Conservation (phyloP, 2,888 invertebrate species). For the Chymomyza amoena region DNA sequence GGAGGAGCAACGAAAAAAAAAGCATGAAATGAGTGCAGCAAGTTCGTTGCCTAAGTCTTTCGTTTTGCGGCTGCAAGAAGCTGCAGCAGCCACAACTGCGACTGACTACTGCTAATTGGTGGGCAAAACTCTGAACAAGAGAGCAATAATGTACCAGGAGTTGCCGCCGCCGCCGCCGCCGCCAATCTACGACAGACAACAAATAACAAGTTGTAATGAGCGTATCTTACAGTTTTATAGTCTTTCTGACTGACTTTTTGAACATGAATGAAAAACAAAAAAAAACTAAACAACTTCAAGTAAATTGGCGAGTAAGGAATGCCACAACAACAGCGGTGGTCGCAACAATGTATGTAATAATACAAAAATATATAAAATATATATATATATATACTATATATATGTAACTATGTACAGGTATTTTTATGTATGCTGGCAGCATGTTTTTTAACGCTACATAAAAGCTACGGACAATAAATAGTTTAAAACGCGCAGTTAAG, state of each 20-base stretch:
- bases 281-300: slow-evolving; percentile 19
- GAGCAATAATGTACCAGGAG: slow-evolving; percentile 68
- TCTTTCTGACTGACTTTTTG: slow-evolving; percentile 11
- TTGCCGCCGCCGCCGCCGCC: neutral
- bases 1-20: neutral
- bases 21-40: neutral
- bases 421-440: neutral
- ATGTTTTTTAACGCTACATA: neutral
- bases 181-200: slow-evolving; percentile 42
- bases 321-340: slow-evolving; percentile 18
- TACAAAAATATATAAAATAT: slow-evolving; percentile 17
- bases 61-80: slow-evolving; percentile 23
- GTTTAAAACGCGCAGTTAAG: slow-evolving; percentile 12
- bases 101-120: slow-evolving; percentile 59
- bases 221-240: slow-evolving; percentile 55
- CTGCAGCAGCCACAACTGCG: slow-evolving; percentile 13
- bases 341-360: slow-evolving; percentile 1
- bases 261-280: slow-evolving; percentile 31
- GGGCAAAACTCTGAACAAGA: slow-evolving; percentile 63
- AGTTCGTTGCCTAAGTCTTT: slow-evolving; percentile 42
- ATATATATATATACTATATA: slow-evolving; percentile 5
- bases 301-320: slow-evolving; percentile 53
- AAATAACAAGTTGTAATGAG: slow-evolving; percentile 72
- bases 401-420: neutral
- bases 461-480: slow-evolving; percentile 16